Evolutionary conservation across 2,888 invertebrate species (phyloP), one percentile per base, ranked within the genome.

Genomic region (Hyles lineata): DNA sequence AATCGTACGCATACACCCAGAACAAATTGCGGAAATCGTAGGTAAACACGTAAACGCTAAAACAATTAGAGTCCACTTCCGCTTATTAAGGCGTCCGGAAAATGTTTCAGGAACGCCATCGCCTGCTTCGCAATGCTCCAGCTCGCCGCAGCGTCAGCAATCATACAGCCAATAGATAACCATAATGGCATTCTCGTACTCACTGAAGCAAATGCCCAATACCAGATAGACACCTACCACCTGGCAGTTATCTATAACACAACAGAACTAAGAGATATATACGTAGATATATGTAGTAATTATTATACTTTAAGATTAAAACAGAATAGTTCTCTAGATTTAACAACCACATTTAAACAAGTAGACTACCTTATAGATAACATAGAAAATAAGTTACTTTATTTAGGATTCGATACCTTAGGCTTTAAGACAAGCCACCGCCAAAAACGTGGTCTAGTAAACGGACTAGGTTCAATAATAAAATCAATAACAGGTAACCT

Each of bases 301-400:
- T 78, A 70, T 60, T 77, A 75, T 23, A 77, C 78, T 0, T 35
- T 78, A 0, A 75, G 70, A 52, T n/a, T 74, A 23, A 76, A 74
- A 70, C 63, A 75, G 23, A 76, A 72, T 43, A 50, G 72, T 29
- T 29, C 29, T 0, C 4, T 43, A 35, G 55, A 72, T 0, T 25
- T 11, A 6, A 58, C 17, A 1, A 0, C 60, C 0, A 55, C 19
- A 0, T 60, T 29, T 62, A 72, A 76, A 70, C 63, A 75, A 72
- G 75, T 77, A 76, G 73, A 80, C 9, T 77, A 79, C 25, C 70
- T 74, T 6, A 76, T 76, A 59, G 73, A 80, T 52, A 78, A 35
- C 0, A 75, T 78, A 74, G 76, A 79, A 73, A 78, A 73, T 79
- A 79, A 75, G 23, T 32, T 77, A 73, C 25, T 72, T 1, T 76